Evolutionary conservation across 2,113 vertebrate genomes (phyloP).

Genomic region (Rutilus rutilus): DNA sequence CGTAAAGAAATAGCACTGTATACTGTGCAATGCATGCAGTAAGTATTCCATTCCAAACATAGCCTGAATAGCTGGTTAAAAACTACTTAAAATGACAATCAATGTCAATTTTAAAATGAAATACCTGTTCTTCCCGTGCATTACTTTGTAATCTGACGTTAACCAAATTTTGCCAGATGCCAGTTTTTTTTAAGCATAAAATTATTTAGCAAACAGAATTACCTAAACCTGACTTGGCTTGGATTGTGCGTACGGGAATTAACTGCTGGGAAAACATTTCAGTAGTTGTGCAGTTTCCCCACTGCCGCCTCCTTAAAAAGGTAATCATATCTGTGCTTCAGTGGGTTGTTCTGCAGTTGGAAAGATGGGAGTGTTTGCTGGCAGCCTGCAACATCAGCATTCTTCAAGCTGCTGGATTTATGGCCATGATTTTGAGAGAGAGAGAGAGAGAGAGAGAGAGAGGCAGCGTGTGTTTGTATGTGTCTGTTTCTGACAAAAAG

Average conservation of each 20-base stretch:
- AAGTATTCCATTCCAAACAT: neutral
- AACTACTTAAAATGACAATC: neutral
- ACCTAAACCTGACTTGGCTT: neutral
- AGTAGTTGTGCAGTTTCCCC: neutral
- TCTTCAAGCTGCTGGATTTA: conserved; percentile 35
- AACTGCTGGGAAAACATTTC: conserved; percentile 12
- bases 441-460: neutral
- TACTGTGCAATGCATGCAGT: neutral
- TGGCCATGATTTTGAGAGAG: conserved; percentile 31
- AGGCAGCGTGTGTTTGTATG: neutral
- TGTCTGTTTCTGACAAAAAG: neutral
- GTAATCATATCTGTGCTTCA: conserved; percentile 34
- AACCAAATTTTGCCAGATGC: conserved; percentile 14
- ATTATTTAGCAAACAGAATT: conserved; percentile 30
- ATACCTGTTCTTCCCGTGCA: neutral
- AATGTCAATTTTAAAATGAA: neutral
- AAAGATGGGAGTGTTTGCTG: conserved; percentile 21
- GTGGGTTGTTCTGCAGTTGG: conserved; percentile 13
- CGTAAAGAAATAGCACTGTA: no score
- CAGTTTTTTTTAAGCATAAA: neutral
- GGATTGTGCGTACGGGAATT: conserved; percentile 1
- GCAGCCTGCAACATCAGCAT: conserved; percentile 49
- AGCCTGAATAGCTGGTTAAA: neutral
- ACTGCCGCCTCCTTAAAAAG: conserved; percentile 19
- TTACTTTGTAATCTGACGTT: neutral